Conservation (phyloP, 2,888 invertebrate genomes). For the Nomada hirtipes region DNA sequence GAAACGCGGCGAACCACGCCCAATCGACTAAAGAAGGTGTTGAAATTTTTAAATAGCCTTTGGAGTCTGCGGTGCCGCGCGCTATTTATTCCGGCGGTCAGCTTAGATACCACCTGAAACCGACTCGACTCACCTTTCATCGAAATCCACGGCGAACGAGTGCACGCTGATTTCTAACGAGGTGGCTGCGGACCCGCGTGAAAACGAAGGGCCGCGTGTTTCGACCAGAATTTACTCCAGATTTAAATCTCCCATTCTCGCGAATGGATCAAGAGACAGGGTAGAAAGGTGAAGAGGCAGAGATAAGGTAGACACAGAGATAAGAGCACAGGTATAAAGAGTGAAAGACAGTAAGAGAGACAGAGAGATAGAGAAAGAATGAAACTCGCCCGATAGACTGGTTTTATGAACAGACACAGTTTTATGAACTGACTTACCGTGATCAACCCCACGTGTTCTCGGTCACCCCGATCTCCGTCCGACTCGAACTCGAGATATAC, state of each 20-base stretch:
- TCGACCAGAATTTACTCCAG: background rate
- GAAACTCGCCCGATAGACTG: conserved; percentile 29
- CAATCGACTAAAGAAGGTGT: background rate
- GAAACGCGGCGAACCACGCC: background rate
- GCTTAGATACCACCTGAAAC: background rate
- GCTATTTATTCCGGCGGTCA: background rate
- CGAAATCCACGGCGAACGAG: background rate
- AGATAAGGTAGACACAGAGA: too few relatives aligned
- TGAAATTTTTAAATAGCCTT: background rate
- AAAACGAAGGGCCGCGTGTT: background rate
- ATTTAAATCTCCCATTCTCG: background rate
- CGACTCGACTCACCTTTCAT: conserved; percentile 15
- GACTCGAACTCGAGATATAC: conserved; percentile 50
- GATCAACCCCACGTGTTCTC: conserved; percentile 49
- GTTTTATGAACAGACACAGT: conserved; percentile 44
- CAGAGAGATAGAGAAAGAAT: conserved; percentile 5
- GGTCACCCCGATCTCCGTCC: conserved; percentile 48
- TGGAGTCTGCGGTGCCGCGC: too few relatives aligned
- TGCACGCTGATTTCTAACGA: background rate
- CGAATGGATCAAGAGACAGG: background rate
- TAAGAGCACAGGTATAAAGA: background rate
- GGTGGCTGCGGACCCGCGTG: background rate
- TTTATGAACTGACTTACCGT: conserved; percentile 65
- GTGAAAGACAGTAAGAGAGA: background rate
- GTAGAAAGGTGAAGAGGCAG: background rate